These are phyloP conservation scores for Semaprochilodus insignis DNA, from an alignment of 2,797 vertebrate species.

Conservation along the genomic window DNA sequence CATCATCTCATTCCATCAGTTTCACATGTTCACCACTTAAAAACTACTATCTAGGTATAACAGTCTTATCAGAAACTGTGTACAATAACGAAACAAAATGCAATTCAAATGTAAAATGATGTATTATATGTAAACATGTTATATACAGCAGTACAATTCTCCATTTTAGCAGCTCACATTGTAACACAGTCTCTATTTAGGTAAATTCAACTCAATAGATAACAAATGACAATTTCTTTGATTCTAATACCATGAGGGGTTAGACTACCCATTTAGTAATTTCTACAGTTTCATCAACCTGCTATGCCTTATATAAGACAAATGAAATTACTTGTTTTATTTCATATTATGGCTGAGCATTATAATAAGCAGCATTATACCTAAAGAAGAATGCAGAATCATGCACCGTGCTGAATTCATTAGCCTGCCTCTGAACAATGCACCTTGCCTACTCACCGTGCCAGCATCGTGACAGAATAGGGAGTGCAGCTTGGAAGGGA, in stretches of 20 bases:
- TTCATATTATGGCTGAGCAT: background rate
- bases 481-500: conserved; percentile 16
- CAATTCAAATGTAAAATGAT: background rate
- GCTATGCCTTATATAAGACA: background rate
- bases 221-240: background rate
- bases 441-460: conserved; percentile 58
- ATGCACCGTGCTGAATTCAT: background rate
- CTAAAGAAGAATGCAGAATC: background rate
- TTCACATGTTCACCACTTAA: background rate
- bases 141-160: background rate
- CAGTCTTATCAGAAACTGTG: background rate
- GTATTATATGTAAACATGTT: background rate
- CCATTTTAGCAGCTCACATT: background rate
- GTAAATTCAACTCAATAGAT: background rate
- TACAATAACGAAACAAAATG: background rate
- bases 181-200: background rate
- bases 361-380: background rate
- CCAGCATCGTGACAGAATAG: conserved; percentile 54
- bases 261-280: background rate
- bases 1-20: background rate
- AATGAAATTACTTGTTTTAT: background rate
- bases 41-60: background rate
- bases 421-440: background rate
- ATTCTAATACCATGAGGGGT: background rate
- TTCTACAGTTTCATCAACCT: background rate